These are phyloP conservation scores for Hafferia zeledoni DNA, from an alignment of 2,797 vertebrate species.

Conservation along the genomic window DNA sequence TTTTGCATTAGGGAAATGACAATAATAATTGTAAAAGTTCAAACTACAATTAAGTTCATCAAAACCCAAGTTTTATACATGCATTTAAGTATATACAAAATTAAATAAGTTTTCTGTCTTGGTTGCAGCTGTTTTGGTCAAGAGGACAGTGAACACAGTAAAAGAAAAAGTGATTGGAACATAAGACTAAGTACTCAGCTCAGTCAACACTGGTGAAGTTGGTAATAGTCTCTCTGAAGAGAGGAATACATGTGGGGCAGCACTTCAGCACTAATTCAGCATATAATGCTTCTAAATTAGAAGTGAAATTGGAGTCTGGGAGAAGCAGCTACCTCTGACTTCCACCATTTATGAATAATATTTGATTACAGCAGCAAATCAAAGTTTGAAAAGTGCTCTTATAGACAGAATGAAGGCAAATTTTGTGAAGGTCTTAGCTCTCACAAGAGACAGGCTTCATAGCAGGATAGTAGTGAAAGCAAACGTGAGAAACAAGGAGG, in stretches of 20 bases:
- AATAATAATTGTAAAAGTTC: neutral
- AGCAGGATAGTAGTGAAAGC: neutral
- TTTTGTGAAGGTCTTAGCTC: neutral
- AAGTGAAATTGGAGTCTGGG: neutral
- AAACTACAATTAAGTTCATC: neutral
- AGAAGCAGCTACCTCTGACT: neutral
- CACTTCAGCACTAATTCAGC: constrained; percentile 9
- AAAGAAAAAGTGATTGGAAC: neutral
- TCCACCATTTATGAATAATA: neutral
- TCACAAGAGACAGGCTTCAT: neutral
- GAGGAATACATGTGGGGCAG: neutral
- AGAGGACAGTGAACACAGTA: neutral
- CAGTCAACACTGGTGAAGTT: neutral
- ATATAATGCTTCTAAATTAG: neutral
- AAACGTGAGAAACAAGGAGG: neutral
- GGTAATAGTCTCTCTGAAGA: neutral
- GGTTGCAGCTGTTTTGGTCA: neutral
- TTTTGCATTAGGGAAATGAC: neutral
- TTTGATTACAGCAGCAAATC: neutral
- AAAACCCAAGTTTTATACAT: neutral
- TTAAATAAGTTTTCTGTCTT: neutral
- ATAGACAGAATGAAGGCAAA: neutral
- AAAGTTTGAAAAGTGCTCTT: neutral
- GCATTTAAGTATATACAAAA: neutral
- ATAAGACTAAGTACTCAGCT: neutral